A percentile compares a stretch with the other conserved stretches of the same genome.
Conservation (phyloP, 2,888 invertebrate species). For the Scrobipalpa costella region DNA sequence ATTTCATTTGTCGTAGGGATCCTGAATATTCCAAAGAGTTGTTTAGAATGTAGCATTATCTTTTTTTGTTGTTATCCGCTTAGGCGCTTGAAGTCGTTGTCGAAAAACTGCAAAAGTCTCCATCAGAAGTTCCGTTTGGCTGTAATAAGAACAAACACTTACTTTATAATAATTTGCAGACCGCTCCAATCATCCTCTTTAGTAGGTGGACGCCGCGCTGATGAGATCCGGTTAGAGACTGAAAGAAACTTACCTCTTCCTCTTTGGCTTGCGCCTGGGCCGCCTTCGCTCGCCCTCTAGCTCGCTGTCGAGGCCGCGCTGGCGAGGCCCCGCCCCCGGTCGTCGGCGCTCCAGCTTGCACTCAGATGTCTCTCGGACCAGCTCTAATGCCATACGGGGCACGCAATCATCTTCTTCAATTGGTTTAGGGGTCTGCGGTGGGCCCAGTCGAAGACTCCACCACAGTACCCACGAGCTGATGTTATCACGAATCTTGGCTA, state of each 20-base stretch:
- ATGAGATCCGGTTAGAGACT: not conserved
- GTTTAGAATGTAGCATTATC: too few species aligned
- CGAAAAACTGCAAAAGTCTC: too few species aligned
- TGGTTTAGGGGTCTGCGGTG: conserved; percentile 74
- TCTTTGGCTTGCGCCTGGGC: conserved; percentile 59
- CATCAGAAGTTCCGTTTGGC: too few species aligned
- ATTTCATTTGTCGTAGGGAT: too few species aligned
- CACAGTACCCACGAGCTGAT: conserved; percentile 77
- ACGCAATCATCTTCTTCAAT: conserved; percentile 70
- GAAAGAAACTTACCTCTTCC: conserved; percentile 55
- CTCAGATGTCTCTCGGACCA: conserved; percentile 49
- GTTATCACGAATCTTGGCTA: conserved; percentile 75
- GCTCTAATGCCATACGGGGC: conserved; percentile 63
- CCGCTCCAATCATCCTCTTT: not conserved
- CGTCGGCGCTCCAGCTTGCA: conserved; percentile 66
- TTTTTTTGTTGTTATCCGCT: too few species aligned
- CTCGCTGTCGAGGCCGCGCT: conserved; percentile 65
- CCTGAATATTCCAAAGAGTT: too few species aligned
- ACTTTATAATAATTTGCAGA: not conserved
- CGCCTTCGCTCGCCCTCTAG: conserved; percentile 67
- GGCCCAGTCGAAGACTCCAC: conserved; percentile 79
- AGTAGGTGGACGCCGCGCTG: not conserved
- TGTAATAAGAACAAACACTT: too few species aligned
- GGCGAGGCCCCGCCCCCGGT: conserved; percentile 56
- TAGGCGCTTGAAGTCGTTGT: too few species aligned